phyloP scores from a whole-genome alignment of 2,888 invertebrate genomes.

The Drosophila acutilabella region DNA sequence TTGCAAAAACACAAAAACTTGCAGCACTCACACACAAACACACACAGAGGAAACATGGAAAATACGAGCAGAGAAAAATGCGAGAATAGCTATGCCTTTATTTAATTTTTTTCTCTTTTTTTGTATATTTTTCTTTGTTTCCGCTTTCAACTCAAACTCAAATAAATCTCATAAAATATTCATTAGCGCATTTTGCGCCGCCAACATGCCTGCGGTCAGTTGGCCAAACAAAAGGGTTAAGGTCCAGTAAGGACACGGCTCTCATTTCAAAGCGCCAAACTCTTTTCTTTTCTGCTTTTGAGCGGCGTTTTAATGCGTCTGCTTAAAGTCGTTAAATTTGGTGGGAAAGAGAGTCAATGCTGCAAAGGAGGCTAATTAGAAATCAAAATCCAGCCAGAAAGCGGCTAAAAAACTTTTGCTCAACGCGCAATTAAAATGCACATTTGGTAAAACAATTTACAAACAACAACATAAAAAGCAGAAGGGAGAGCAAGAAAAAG shows the following conservation, averaged over 20 bases:
- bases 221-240: constrained; percentile 72
- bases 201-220: constrained; percentile 72
- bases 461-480: constrained; percentile 20
- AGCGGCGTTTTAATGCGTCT: constrained; percentile 27
- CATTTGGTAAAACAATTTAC: constrained; percentile 63
- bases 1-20: constrained; percentile 72
- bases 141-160: constrained; percentile 70
- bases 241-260: constrained; percentile 43
- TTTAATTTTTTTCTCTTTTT: constrained; percentile 32
- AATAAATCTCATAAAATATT: constrained; percentile 81
- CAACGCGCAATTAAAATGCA: constrained; percentile 62
- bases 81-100: constrained; percentile 37
- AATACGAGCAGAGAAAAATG: constrained; percentile 39
- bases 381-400: constrained; percentile 64
- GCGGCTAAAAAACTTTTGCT: constrained; percentile 52
- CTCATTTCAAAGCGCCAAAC: constrained; percentile 11
- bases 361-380: constrained; percentile 58
- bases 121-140: constrained; percentile 42
- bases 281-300: constrained; percentile 12
- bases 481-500: background rate
- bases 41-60: constrained; percentile 43
- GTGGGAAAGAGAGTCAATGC: background rate
- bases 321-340: constrained; percentile 38
- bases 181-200: constrained; percentile 71
- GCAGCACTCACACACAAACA: constrained; percentile 32